A percentile compares a stretch with the other conserved stretches of the same genome.
These are phyloP conservation scores for Chrysocyon brachyurus DNA, from an alignment of 2,797 vertebrate genomes.

Conservation along the genomic window DNA sequence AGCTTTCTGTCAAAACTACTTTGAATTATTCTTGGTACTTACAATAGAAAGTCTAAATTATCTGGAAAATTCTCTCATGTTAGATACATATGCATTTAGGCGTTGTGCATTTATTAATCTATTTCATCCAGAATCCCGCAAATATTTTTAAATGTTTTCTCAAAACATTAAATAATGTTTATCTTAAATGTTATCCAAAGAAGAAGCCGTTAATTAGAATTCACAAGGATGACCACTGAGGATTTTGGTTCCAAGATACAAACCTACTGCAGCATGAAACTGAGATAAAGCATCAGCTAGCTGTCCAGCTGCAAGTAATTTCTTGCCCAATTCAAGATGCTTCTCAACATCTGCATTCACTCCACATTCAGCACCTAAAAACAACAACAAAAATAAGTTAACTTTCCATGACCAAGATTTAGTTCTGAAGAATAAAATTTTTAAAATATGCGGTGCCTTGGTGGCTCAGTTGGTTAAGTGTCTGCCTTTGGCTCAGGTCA, in stretches of 20 bases:
- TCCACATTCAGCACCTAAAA: slow-evolving; percentile 94
- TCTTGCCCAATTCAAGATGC: slow-evolving; percentile 99
- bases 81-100: background rate
- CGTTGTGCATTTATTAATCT: background rate
- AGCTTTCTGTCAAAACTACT: slow-evolving; percentile 7
- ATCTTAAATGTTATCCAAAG: slow-evolving; percentile 46
- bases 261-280: slow-evolving; percentile 97
- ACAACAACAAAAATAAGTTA: slow-evolving; percentile 35
- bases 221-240: background rate
- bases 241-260: slow-evolving; percentile 80
- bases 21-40: background rate
- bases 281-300: slow-evolving; percentile 98
- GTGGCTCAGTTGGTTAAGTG: background rate
- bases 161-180: slow-evolving; percentile 37
- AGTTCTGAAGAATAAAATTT: slow-evolving; percentile 28
- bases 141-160: slow-evolving; percentile 38
- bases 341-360: slow-evolving; percentile 96
- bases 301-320: slow-evolving; percentile 97
- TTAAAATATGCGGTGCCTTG: background rate
- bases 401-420: background rate
- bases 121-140: slow-evolving; percentile 22
- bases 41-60: background rate
- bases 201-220: background rate
- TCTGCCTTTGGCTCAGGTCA: background rate
- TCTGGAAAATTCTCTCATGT: background rate